Base-by-base conservation (phyloP, 37 sponge, comb jelly and placozoan species). In the Cladorhizidae sp. region DNA sequence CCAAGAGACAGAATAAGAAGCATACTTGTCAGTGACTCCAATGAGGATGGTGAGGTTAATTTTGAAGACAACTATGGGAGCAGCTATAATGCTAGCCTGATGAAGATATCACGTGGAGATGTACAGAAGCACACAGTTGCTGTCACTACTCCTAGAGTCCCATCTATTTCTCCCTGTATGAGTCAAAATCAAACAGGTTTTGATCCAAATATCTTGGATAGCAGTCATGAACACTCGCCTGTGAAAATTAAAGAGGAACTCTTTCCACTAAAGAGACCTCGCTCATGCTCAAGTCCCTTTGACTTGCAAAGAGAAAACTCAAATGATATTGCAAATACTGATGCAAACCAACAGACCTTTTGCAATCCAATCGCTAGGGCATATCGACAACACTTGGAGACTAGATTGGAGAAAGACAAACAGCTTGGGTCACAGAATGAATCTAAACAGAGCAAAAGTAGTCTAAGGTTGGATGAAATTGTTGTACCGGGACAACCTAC, bases 121-220 rank as follows among this genome's bases (percentile, higher is more conserved):
- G 31, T 65, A 25, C 67, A 65, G 67, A 65, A 31, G 31, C 67
- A 65, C 32, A 32, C 36, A 14, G 67, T 65, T 29, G 67, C 67
- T 31, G 67, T 65, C 32, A 65, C 67, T 65, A 31, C 35, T 65
- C 67, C 67, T 31, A 32, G 20, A 35, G 67, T 31, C 3, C 67
- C 67, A 31, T 32, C 67, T 32, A 7, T 11, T 25, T 17, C 17
- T 29, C 5, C 36, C 36, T 7, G 12, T 2, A 11, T 31, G 18
- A 31, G 33, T 31, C 67, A 17, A 11, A 31, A 32, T 31, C 26
- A 31, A 32, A 5, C 36, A 32, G 7, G 35, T 2, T 65, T 32
- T 3, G 67, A 65, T 11, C 67, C 67, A 29, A 65, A 65, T 7
- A 17, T 65, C 2, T 65, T 65, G 67, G 67, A 65, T 15, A 33